Conservation (phyloP, 2,113 vertebrate species). For the Rattus rattus region DNA sequence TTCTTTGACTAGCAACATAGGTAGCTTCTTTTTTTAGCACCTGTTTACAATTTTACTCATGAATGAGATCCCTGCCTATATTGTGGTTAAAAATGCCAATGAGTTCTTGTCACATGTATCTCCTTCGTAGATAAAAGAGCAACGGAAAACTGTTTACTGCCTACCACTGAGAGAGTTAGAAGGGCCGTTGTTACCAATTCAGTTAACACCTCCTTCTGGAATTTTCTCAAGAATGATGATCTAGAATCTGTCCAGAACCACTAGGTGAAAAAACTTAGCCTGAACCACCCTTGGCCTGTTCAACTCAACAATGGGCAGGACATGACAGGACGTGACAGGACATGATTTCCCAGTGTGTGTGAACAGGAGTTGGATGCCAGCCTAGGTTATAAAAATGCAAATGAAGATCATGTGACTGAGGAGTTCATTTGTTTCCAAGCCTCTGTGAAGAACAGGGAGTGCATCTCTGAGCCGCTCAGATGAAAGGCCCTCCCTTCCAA, state of each 20-base stretch:
- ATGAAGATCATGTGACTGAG: not conserved
- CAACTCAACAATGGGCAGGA: not conserved
- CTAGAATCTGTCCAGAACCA: constrained; percentile 11
- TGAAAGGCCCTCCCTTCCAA: not conserved
- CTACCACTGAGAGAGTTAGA: constrained; percentile 9
- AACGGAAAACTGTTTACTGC: not conserved
- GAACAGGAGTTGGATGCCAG: constrained; percentile 26
- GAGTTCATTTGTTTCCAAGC: not conserved
- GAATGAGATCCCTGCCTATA: constrained; percentile 25
- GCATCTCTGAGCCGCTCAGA: not conserved
- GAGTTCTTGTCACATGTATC: constrained; percentile 33
- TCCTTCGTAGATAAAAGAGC: constrained; percentile 48
- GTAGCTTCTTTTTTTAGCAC: not conserved
- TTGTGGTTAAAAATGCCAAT: constrained; percentile 37
- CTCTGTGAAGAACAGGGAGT: not conserved
- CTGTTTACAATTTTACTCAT: constrained; percentile 44
- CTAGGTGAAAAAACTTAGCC: constrained; percentile 32
- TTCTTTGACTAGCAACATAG: not conserved
- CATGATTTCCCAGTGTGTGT: not conserved
- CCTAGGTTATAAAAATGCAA: constrained; percentile 40
- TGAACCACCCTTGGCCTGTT: not conserved
- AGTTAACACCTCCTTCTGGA: constrained; percentile 55
- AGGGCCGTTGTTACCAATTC: not conserved
- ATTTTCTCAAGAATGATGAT: constrained; percentile 39
- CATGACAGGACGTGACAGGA: not conserved